Evolutionary conservation across 2,888 invertebrate species (phyloP), one percentile per base, ranked within the genome.

Genomic region (Ectemnius lituratus): DNA sequence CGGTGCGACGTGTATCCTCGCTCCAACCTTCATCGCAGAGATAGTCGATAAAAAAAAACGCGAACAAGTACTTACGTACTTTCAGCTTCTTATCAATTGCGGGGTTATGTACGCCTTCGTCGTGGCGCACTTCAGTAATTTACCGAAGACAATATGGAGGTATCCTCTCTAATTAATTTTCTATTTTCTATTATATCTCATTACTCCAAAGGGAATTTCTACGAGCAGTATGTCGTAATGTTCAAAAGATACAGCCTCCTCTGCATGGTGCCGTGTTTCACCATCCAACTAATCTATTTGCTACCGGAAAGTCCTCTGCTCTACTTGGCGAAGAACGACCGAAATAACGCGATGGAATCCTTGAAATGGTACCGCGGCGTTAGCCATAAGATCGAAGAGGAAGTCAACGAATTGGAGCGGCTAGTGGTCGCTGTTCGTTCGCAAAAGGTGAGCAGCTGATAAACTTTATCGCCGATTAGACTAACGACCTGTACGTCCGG

Each of bases 11-110:
- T 85, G 86, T 66, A 79, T 86, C 5, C 52, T 89, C 2, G 74
- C 84, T 4, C 89, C 90, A 0, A 78, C 88, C 8, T 89, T 87
- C 79, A 82, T 89, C 63, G 82, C 84, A 5, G 89, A 89, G 74
- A 80, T 88, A 13, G 87, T 88, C 0, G 84, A 86, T 52, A 80
- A 76, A 58, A 74, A 82, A 6, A 80, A 71, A 4, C 87, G 89
- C 0, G 84, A 79, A 6, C 76, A 82, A n/a, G 69, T 88, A 14
- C 73, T 89, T 18, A 76, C 79, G 18, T 83, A 86, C 63, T 88
- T 88, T 59, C 89, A 90, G 60, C 73, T 87, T 47, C 82, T 87
- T 60, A 70, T 90, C 11, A 88, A 86, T 62, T 81, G 80, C n/a
- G 90, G 90, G 8, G 67, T 90, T n/a, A 81, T 87, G 83, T 87